Evolutionary conservation across 2,113 vertebrate genomes (phyloP).

Genomic region (Pelecanus crispus): DNA sequence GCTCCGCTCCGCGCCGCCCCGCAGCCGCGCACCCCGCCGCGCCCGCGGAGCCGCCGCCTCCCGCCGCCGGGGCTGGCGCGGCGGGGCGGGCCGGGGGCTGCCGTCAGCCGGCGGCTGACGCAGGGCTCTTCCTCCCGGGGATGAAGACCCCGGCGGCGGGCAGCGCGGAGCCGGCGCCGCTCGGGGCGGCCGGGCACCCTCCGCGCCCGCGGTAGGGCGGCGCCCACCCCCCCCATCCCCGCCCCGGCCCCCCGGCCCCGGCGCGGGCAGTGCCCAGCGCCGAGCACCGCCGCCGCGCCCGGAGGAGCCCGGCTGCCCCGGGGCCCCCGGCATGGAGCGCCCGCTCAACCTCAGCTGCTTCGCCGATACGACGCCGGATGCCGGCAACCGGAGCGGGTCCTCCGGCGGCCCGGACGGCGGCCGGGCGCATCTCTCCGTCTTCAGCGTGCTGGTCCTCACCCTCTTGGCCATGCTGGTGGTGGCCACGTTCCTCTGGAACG

Average conservation of each 20-base stretch:
- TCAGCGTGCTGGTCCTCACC: slow-evolving; percentile 83
- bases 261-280: neutral
- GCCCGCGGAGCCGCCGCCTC: neutral
- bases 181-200: neutral
- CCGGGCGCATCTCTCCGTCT: slow-evolving; percentile 74
- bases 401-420: neutral
- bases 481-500: slow-evolving; percentile 93
- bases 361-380: neutral
- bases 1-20: neutral
- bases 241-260: too few species aligned
- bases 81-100: neutral
- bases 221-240: neutral
- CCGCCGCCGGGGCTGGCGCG: neutral
- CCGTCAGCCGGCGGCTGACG: neutral
- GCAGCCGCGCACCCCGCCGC: neutral
- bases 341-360: slow-evolving; percentile 39
- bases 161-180: neutral
- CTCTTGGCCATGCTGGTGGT: slow-evolving; percentile 85
- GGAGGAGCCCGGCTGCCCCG: neutral
- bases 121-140: neutral
- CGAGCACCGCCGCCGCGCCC: neutral
- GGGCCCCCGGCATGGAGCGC: slow-evolving; percentile 44
- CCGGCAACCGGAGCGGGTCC: slow-evolving; percentile 37
- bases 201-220: neutral
- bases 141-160: neutral